phyloP scores from a whole-genome alignment of 2,113 vertebrate species.

The Menura novaehollandiae region DNA sequence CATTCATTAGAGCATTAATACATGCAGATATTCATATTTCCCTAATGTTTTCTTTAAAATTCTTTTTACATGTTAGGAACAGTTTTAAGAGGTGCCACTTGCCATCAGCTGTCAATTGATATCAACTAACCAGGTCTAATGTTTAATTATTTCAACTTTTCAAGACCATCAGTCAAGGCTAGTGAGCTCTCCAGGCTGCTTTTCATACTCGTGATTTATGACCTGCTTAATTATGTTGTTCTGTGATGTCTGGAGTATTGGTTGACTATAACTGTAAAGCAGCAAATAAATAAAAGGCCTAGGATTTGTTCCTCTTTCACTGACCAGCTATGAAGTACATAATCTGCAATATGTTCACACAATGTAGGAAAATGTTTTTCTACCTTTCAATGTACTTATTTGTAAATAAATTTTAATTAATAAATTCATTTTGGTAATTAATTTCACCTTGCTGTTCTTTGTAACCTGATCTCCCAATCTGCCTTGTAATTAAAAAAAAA shows the following conservation, averaged over 20 bases:
- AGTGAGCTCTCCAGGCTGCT: neutral
- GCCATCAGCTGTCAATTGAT: neutral
- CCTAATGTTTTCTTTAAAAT: neutral
- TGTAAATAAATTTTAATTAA: constrained; percentile 32
- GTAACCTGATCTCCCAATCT: constrained; percentile 30
- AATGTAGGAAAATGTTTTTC: neutral
- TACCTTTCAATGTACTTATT: neutral
- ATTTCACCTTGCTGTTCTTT: neutral
- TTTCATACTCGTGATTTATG: neutral
- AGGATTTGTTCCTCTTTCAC: neutral
- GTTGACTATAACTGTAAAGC: neutral
- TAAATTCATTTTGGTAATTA: neutral
- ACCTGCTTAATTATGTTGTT: neutral
- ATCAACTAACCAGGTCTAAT: neutral
- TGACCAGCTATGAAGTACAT: neutral
- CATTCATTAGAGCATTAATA: neutral
- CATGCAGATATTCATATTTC: neutral
- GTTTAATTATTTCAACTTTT: neutral
- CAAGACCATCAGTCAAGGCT: neutral
- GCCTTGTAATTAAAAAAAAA: constrained; percentile 45
- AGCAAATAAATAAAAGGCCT: neutral
- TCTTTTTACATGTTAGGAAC: neutral
- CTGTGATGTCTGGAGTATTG: neutral
- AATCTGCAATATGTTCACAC: neutral
- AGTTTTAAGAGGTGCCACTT: neutral